A percentile compares a stretch with the other conserved stretches of the same genome.
phyloP scores from a whole-genome alignment of 2,113 vertebrate genomes.

The Brachypteracias leptosomus region DNA sequence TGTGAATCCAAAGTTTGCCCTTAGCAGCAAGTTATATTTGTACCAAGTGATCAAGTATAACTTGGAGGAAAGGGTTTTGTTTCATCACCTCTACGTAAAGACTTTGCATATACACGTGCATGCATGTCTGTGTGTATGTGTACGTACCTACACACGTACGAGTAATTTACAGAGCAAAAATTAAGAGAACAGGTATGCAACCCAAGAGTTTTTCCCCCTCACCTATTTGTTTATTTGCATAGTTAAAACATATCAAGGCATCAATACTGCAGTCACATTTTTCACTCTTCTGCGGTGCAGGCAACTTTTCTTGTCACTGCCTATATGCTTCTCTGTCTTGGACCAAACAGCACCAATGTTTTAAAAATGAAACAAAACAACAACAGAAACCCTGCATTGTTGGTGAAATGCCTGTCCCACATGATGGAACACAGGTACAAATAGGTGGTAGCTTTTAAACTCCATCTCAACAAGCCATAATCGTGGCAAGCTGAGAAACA shows the following conservation, averaged over 20 bases:
- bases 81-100: constrained; percentile 40
- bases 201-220: neutral
- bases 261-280: constrained; percentile 24
- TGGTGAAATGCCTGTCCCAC: constrained; percentile 49
- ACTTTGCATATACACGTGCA: constrained; percentile 50
- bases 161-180: constrained; percentile 17
- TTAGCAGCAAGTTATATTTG: constrained; percentile 31
- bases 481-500: rapidly evolving
- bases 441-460: constrained; percentile 45
- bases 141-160: neutral
- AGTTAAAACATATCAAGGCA: constrained; percentile 43
- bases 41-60: constrained; percentile 17
- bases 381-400: constrained; percentile 7
- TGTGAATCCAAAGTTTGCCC: neutral
- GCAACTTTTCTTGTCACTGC: neutral
- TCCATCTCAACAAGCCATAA: neutral
- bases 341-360: constrained; percentile 53
- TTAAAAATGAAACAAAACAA: neutral
- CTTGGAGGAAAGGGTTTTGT: constrained; percentile 42
- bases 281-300: constrained; percentile 23
- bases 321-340: neutral
- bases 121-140: constrained; percentile 6
- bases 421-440: constrained; percentile 37
- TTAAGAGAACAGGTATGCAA: constrained; percentile 9
- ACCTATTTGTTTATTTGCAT: constrained; percentile 52